Evolutionary conservation across 2,888 invertebrate species (phyloP).

Genomic region (Phaonia tiefii): DNA sequence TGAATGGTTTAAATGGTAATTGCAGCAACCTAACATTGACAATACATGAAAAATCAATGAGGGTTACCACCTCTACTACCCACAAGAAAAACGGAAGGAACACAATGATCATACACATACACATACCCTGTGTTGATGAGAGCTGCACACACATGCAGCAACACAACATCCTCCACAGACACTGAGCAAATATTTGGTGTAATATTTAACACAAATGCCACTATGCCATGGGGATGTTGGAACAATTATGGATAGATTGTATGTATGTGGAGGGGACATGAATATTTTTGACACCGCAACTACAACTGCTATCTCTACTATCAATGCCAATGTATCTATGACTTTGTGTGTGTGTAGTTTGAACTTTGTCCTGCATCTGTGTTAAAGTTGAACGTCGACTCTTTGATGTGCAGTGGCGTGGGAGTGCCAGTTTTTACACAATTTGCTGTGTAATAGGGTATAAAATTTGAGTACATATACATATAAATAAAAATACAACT

Average conservation of each 20-base stretch:
- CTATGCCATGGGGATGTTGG: neutral
- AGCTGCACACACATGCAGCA: neutral
- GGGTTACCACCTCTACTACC: slow-evolving; percentile 34
- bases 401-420: neutral
- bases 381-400: slow-evolving; percentile 31
- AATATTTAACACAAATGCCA: slow-evolving; percentile 30
- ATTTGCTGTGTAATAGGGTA: too few species aligned
- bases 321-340: neutral
- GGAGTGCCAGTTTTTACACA: too few species aligned
- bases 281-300: neutral
- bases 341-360: slow-evolving; percentile 23
- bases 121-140: neutral
- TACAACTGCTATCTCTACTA: neutral
- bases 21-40: slow-evolving; percentile 42
- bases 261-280: too few species aligned
- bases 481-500: too few species aligned
- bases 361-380: slow-evolving; percentile 19
- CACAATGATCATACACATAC: neutral
- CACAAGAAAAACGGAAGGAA: slow-evolving; percentile 17
- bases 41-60: slow-evolving; percentile 44
- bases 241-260: neutral
- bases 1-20: slow-evolving; percentile 41
- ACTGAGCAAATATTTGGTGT: slow-evolving; percentile 30
- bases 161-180: slow-evolving; percentile 1
- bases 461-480: too few species aligned